Base-by-base conservation (phyloP, 2,113 vertebrate genomes). In the Gopherus flavomarginatus region DNA sequence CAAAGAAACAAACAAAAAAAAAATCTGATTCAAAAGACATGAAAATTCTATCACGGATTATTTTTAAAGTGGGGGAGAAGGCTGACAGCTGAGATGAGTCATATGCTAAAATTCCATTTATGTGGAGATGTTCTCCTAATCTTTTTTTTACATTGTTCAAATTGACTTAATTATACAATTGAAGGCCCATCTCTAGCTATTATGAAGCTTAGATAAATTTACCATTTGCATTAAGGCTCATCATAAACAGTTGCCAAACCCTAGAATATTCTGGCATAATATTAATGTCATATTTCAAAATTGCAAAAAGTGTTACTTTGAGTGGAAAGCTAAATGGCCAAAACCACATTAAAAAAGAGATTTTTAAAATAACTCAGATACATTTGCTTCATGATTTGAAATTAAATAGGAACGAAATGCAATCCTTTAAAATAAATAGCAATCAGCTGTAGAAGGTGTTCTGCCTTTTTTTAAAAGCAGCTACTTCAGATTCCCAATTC, bases 361-460 rank as follows among this genome's bases (percentile, higher is more conserved):
- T 44, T 24, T 26, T 27, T 86, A 82, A 95, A 90, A 11, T 24
- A 72, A 90, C 87, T 86, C 72, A 22, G 19, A 1, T 94, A 22
- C 7, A 6, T 19, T 62, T 81, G 29, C 8, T 90, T 86, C 85
- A 42, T 88, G 54, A 62, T 16, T 29, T 62, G 44, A 89, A 81
- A 91, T 90, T 57, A 92, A n/a, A 95, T 85, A 44, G 81, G 91
- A 95, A 93, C 49, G 88, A 96, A 95, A 29, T 87, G 59, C 50
- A 93, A 87, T 91, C 80, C 75, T 89, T 72, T 93, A 88, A 80
- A 96, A 96, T 94, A 90, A 87, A 69, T 95, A 90, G 53, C 17
- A 94, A 69, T 69, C 90, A 84, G 72, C 79, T 94, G 38, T 77
- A 72, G 62, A 93, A 53, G 31, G 2, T 92, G 85, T 88, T 92